phyloP scores from a whole-genome alignment of 2,797 vertebrate genomes.

The Enteromius afrohamiltoni region DNA sequence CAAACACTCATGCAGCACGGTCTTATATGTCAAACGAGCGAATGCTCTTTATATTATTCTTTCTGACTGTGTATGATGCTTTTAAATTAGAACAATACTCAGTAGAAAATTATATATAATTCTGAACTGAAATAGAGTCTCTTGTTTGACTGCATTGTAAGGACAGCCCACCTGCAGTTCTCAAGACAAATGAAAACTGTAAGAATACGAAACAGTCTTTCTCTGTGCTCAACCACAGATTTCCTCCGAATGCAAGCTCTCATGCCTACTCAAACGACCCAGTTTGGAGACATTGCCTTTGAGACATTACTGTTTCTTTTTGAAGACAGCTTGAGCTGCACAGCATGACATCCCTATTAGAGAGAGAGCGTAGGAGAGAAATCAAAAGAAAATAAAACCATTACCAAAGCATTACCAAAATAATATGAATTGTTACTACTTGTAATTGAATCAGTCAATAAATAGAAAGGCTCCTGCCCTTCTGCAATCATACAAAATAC shows the following conservation, averaged over 20 bases:
- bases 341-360: slow-evolving; percentile 74
- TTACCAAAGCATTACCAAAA: neutral
- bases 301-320: slow-evolving; percentile 76
- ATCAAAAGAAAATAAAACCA: neutral
- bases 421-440: neutral
- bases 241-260: slow-evolving; percentile 67
- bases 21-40: neutral
- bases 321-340: slow-evolving; percentile 75
- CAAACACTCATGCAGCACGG: neutral
- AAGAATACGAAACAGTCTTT: slow-evolving; percentile 8
- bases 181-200: slow-evolving; percentile 13
- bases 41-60: neutral
- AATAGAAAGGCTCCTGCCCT: neutral
- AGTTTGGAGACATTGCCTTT: slow-evolving; percentile 76
- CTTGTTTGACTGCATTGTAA: slow-evolving; percentile 15
- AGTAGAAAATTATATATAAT: slow-evolving; percentile 5
- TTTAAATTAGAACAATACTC: neutral
- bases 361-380: slow-evolving; percentile 54
- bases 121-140: slow-evolving; percentile 3
- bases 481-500: neutral
- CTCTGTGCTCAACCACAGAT: slow-evolving; percentile 27
- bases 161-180: slow-evolving; percentile 11
- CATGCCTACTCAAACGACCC: slow-evolving; percentile 72
- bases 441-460: neutral
- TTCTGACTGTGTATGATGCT: neutral